Evolutionary conservation across 2,888 invertebrate species (phyloP).

Genomic region (Platypus cylindrus): DNA sequence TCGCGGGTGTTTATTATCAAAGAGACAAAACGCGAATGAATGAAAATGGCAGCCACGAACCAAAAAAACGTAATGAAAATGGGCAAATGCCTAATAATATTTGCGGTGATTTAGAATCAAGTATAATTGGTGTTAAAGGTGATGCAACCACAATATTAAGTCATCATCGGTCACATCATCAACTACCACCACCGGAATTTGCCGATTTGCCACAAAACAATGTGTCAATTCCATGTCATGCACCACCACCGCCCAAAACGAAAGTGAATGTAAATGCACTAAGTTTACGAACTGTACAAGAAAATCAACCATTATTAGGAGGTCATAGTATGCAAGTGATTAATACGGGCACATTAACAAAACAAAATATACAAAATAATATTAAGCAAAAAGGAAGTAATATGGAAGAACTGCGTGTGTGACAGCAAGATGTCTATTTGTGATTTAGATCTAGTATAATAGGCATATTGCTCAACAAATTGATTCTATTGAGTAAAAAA

Average conservation of each 20-base stretch:
- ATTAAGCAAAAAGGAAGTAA: constrained; percentile 41
- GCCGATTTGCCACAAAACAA: constrained; percentile 66
- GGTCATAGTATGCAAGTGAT: constrained; percentile 68
- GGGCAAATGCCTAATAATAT: constrained; percentile 83
- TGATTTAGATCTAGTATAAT: constrained; percentile 21
- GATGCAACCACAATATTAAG: constrained; percentile 61
- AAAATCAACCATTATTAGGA: constrained; percentile 56
- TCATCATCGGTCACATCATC: constrained; percentile 66
- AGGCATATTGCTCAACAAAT: too few relatives aligned
- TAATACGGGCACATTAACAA: constrained; percentile 63
- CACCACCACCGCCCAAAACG: constrained; percentile 48
- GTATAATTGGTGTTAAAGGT: constrained; percentile 36
- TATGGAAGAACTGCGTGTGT: constrained; percentile 77
- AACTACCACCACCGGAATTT: constrained; percentile 71
- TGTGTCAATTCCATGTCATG: constrained; percentile 61
- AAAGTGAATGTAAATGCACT: constrained; percentile 45
- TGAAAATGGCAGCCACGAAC: constrained; percentile 40
- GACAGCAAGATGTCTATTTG: constrained; percentile 40
- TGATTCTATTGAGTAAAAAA: too few relatives aligned
- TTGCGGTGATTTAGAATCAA: constrained; percentile 67
- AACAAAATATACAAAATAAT: constrained; percentile 57
- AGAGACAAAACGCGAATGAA: constrained; percentile 68
- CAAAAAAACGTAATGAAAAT: constrained; percentile 66
- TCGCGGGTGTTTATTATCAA: constrained; percentile 90
- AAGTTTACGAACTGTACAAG: constrained; percentile 42